Percentiles rank a stretch among this genome's conserved stretches.
phyloP scores from a whole-genome alignment of 2,888 invertebrate species.

The Erebia palarica region DNA sequence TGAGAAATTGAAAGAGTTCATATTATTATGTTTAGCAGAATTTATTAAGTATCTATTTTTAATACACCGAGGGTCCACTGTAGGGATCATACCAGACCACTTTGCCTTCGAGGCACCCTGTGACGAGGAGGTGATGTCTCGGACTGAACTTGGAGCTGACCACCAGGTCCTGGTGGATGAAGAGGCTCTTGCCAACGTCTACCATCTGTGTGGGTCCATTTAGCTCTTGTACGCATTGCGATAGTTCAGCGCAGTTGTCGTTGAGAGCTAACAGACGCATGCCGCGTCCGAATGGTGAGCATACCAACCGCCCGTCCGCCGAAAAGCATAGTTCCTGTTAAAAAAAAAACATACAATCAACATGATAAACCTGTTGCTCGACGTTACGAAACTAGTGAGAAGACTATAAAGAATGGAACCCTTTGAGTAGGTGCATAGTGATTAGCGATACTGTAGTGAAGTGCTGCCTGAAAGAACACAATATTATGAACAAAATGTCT shows the following conservation, averaged over 20 bases:
- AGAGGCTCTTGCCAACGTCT: slow-evolving; percentile 87
- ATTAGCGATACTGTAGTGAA: no score
- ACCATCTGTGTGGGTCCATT: slow-evolving; percentile 52
- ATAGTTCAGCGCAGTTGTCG: slow-evolving; percentile 89
- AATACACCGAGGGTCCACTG: slow-evolving; percentile 66
- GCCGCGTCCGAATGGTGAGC: slow-evolving; percentile 94
- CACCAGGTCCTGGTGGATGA: slow-evolving; percentile 90
- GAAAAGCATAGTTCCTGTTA: slow-evolving; percentile 92
- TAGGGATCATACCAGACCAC: slow-evolving; percentile 94
- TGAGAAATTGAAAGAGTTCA: slow-evolving; percentile 38
- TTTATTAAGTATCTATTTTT: slow-evolving; percentile 50
- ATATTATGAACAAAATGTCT: no score
- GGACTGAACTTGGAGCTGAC: slow-evolving; percentile 96
- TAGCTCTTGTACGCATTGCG: slow-evolving; percentile 77
- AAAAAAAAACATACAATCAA: neutral
- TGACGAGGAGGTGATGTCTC: slow-evolving; percentile 91
- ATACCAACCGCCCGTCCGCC: slow-evolving; percentile 93
- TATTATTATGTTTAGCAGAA: slow-evolving; percentile 37
- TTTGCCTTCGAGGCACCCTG: slow-evolving; percentile 94
- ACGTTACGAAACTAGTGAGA: no score
- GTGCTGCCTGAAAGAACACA: no score
- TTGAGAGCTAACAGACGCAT: slow-evolving; percentile 92
- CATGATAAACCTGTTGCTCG: no score
- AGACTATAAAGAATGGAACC: no score
- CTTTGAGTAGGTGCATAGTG: no score